Evolutionary conservation across 2,113 vertebrate genomes (phyloP).

Genomic region (Anarrhichthys ocellatus): DNA sequence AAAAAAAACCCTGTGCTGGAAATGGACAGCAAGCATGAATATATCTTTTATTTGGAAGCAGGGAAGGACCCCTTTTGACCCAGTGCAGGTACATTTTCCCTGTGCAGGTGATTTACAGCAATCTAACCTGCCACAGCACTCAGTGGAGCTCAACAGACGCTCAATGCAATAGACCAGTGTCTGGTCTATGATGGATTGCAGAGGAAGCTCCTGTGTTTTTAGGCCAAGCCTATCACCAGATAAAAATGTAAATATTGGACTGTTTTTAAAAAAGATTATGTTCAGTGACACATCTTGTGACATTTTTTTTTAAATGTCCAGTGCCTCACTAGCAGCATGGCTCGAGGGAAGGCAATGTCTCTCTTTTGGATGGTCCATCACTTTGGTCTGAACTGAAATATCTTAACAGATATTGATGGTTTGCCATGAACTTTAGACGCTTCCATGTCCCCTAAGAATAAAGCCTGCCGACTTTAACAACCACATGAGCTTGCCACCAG

Average conservation of each 20-base stretch:
- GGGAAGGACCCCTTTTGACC: constrained; percentile 30
- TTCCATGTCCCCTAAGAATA: not conserved
- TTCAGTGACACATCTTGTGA: too few relatives aligned
- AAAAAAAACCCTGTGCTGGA: constrained; percentile 2
- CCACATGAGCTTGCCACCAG: not conserved
- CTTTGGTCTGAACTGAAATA: not conserved
- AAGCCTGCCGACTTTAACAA: not conserved
- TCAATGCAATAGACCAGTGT: constrained; percentile 40
- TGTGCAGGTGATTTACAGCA: constrained; percentile 49
- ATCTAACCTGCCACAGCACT: constrained; percentile 42
- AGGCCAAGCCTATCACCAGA: not conserved
- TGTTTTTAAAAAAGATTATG: not conserved
- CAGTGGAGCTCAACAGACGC: constrained; percentile 35
- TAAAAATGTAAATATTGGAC: not conserved
- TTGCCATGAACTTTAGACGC: not conserved
- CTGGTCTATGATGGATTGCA: constrained; percentile 22
- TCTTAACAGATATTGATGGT: not conserved
- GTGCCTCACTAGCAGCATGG: not conserved
- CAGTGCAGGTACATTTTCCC: constrained; percentile 46
- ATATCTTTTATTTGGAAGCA: constrained; percentile 43
- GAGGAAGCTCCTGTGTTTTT: constrained; percentile 3
- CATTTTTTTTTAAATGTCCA: too few relatives aligned
- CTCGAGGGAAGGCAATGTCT: not conserved
- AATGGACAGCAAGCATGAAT: constrained; percentile 48
- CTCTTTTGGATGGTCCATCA: not conserved